phyloP scores from a whole-genome alignment of 2,113 vertebrate species.

The Aegotheles bennettii region DNA sequence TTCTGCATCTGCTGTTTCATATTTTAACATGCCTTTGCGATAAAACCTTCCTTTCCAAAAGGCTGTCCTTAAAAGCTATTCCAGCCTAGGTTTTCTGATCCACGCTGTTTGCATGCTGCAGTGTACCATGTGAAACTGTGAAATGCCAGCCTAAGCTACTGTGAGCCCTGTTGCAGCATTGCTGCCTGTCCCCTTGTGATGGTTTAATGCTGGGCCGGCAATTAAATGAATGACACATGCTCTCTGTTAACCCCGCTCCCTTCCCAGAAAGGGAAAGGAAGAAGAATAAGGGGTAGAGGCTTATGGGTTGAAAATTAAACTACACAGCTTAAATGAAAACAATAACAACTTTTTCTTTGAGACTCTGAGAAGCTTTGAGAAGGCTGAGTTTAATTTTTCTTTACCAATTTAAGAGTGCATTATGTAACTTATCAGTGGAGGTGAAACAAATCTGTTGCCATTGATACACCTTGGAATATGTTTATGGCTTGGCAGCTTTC shows the following conservation, averaged over 20 bases:
- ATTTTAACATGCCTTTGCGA: background rate
- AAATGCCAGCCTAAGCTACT: background rate
- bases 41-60: background rate
- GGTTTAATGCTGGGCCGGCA: too few relatives aligned
- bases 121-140: background rate
- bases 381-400: constrained; percentile 66
- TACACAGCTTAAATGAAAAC: too few relatives aligned
- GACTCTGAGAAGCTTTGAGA: constrained; percentile 44
- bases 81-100: background rate
- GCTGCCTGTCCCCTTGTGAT: background rate
- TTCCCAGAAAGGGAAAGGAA: too few relatives aligned
- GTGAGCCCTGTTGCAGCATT: background rate
- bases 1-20: background rate
- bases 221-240: too few relatives aligned
- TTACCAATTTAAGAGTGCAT: constrained; percentile 72
- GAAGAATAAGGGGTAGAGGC: too few relatives aligned
- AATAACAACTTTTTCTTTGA: too few relatives aligned
- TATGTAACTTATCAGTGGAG: constrained; percentile 64
- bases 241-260: too few relatives aligned
- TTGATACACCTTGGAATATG: constrained; percentile 63
- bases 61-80: background rate
- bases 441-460: constrained; percentile 57
- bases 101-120: rapidly evolving
- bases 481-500: too few relatives aligned
- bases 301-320: too few relatives aligned